phyloP scores from a whole-genome alignment of 2,888 invertebrate species.

The Gymnosoma rotundatum region DNA sequence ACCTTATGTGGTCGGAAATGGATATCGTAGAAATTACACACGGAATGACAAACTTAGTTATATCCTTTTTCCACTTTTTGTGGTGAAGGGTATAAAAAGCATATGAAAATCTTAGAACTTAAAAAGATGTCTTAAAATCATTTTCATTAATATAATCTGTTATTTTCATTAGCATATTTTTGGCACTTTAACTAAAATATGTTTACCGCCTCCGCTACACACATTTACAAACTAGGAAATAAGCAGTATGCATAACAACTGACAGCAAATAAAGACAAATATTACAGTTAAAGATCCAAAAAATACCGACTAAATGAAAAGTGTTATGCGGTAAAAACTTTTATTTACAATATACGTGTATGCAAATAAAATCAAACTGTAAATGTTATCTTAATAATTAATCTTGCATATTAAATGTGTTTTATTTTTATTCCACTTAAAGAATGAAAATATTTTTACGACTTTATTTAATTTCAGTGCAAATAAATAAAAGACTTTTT shows the following conservation, averaged over 20 bases:
- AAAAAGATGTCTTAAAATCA: no score
- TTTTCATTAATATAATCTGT: no score
- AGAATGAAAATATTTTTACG: no score
- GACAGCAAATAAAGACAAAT: conserved; percentile 8
- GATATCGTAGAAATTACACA: no score
- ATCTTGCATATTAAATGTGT: conserved; percentile 37
- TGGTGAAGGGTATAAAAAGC: no score
- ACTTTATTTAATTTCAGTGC: no score
- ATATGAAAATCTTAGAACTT: no score
- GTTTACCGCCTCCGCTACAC: conserved; percentile 18
- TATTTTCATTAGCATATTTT: neutral
- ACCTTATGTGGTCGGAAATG: no score
- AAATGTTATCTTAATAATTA: conserved; percentile 42
- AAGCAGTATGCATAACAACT: neutral
- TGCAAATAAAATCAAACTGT: conserved; percentile 26
- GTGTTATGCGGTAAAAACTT: conserved; percentile 21
- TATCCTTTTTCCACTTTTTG: no score
- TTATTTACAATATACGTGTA: conserved; percentile 32
- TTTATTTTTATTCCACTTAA: neutral
- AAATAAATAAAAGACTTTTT: no score
- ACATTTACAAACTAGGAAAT: neutral
- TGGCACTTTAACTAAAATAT: neutral
- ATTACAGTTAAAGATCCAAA: neutral
- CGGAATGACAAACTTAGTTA: no score
- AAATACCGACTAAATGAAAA: conserved; percentile 21